These are phyloP conservation scores for Cactoblastis cactorum DNA, from an alignment of 2,888 invertebrate genomes.

Conservation along the genomic window DNA sequence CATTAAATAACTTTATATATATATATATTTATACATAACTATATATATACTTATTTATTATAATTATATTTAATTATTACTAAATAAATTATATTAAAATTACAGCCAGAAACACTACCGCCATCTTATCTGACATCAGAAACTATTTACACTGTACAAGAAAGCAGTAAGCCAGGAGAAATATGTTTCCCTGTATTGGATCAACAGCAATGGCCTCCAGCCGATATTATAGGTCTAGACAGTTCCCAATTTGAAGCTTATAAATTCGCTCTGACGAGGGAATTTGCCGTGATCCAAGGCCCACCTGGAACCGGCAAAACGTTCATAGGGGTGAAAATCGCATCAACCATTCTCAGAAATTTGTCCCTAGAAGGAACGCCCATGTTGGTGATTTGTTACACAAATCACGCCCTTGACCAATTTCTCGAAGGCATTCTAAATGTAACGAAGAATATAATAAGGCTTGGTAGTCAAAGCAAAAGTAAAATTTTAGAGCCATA, in stretches of 20 bases:
- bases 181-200: slow-evolving; percentile 53
- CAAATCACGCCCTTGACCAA: slow-evolving; percentile 93
- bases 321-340: slow-evolving; percentile 87
- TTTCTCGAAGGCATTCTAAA: slow-evolving; percentile 85
- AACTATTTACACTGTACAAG: slow-evolving; percentile 45
- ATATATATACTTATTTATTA: too few species aligned
- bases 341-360: slow-evolving; percentile 83
- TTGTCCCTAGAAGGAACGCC: slow-evolving; percentile 77
- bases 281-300: slow-evolving; percentile 90
- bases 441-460: slow-evolving; percentile 80
- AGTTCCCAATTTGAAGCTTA: slow-evolving; percentile 83
- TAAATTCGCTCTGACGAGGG: slow-evolving; percentile 82
- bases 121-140: slow-evolving; percentile 60
- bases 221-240: slow-evolving; percentile 76
- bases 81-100: slow-evolving; percentile 10
- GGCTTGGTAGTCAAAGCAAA: slow-evolving; percentile 85
- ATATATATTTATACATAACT: too few species aligned
- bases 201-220: slow-evolving; percentile 66
- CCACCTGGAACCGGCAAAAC: slow-evolving; percentile 95
- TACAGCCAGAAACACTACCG: slow-evolving; percentile 48
- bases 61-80: not conserved
- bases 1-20: too few species aligned
- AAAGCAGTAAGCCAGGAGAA: slow-evolving; percentile 37
- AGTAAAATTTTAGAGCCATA: slow-evolving; percentile 75
- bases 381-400: slow-evolving; percentile 89